Conservation (phyloP, 2,113 vertebrate genomes). For the Hydropotes inermis region DNA sequence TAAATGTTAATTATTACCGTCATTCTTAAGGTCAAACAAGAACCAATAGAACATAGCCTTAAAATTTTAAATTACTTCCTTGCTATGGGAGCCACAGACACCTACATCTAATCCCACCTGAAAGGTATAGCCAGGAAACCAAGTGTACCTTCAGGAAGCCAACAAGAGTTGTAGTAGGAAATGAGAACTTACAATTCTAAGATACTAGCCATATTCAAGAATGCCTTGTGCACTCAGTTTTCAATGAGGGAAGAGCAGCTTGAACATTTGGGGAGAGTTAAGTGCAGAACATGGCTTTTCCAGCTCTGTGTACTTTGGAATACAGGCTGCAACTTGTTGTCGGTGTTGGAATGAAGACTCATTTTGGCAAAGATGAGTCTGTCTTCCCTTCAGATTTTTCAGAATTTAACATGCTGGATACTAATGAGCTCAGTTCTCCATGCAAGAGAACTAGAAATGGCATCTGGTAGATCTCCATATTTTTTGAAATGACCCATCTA, state of each 20-base stretch:
- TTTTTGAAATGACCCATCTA: conserved; percentile 15
- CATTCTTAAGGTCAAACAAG: neutral
- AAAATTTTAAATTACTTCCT: neutral
- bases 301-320: conserved; percentile 26
- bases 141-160: neutral
- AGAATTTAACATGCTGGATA: conserved; percentile 8
- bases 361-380: neutral
- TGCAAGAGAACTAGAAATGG: neutral
- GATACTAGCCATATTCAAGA: conserved; percentile 34
- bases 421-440: conserved; percentile 15
- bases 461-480: neutral
- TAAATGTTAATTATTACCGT: neutral
- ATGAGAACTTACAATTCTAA: neutral
- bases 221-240: neutral
- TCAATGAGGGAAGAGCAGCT: neutral
- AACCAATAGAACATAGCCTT: neutral
- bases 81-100: neutral
- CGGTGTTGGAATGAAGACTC: conserved; percentile 32
- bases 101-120: neutral
- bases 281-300: conserved; percentile 21
- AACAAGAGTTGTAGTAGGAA: neutral
- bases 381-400: conserved; percentile 47
- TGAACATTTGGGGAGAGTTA: neutral
- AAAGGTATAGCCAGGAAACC: neutral
- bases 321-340: conserved; percentile 50